Conservation (phyloP, 2,797 vertebrate genomes). For the Mus caroli region DNA sequence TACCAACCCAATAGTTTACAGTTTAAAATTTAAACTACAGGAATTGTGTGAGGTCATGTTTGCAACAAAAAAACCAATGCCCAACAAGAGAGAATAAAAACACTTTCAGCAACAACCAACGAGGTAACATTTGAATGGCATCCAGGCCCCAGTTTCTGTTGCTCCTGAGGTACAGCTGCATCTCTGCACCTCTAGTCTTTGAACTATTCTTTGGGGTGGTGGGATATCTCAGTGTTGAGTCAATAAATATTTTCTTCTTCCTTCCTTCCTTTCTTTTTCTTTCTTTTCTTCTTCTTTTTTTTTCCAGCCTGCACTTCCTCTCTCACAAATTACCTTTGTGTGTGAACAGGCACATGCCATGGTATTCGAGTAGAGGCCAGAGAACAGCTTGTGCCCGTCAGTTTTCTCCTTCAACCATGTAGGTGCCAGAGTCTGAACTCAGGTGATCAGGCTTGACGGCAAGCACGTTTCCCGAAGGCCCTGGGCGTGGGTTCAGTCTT, state of each 20-base stretch:
- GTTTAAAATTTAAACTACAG: slow-evolving; percentile 44
- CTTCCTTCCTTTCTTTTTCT: too few relatives aligned
- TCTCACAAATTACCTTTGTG: neutral
- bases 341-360: neutral
- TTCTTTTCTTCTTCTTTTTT: too few relatives aligned
- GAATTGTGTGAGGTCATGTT: neutral
- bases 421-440: neutral
- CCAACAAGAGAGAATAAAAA: neutral
- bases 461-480: neutral
- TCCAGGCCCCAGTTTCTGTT: neutral
- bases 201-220: slow-evolving; percentile 21
- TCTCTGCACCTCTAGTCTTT: neutral
- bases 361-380: neutral
- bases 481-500: slow-evolving; percentile 27
- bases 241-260: neutral
- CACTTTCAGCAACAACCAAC: neutral
- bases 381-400: neutral
- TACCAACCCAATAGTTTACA: neutral
- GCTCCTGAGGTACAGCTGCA: neutral
- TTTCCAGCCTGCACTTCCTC: neutral
- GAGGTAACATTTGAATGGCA: neutral
- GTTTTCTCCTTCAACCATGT: neutral
- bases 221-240: slow-evolving; percentile 17
- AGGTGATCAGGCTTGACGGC: neutral
- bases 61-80: slow-evolving; percentile 34